A percentile compares a stretch with the other conserved stretches of the same genome.
These are phyloP conservation scores for Achroia grisella DNA, from an alignment of 1,140 invertebrate genomes.

Conservation along the genomic window DNA sequence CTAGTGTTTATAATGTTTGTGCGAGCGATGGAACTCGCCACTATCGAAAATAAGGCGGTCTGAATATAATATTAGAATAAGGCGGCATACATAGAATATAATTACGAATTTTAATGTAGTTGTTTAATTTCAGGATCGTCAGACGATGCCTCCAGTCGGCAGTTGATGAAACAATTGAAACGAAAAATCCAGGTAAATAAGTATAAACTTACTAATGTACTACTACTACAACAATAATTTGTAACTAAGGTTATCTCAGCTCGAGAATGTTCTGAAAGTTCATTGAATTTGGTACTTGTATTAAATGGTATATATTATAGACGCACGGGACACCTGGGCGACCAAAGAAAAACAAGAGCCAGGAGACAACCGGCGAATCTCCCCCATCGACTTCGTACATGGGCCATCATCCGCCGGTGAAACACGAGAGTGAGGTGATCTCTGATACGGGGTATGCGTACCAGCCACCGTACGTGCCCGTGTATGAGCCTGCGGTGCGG, in stretches of 20 bases:
- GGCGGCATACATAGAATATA: too few relatives aligned
- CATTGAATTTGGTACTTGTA: neutral
- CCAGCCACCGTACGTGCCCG: constrained; percentile 36
- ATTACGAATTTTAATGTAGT: too few relatives aligned
- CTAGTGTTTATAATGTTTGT: too few relatives aligned
- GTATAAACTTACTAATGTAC: too few relatives aligned
- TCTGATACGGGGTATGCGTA: constrained; percentile 36
- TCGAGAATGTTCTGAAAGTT: neutral
- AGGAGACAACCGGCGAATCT: constrained; percentile 41
- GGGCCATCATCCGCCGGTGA: constrained; percentile 33
- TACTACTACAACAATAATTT: too few relatives aligned
- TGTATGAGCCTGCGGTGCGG: constrained; percentile 21
- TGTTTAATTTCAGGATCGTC: constrained; percentile 26
- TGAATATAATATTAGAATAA: too few relatives aligned
- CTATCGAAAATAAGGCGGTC: too few relatives aligned
- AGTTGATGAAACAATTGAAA: constrained; percentile 82
- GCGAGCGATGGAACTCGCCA: too few relatives aligned
- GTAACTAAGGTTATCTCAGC: too few relatives aligned
- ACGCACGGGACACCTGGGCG: constrained; percentile 50
- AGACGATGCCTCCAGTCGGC: constrained; percentile 77
- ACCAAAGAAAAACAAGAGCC: constrained; percentile 61
- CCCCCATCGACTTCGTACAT: constrained; percentile 53
- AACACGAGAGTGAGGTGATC: constrained; percentile 46
- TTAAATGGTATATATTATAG: constrained; percentile 20
- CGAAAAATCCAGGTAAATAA: constrained; percentile 78